These are phyloP conservation scores for Eremobia ochroleuca DNA, from an alignment of 2,888 invertebrate genomes.

Conservation along the genomic window DNA sequence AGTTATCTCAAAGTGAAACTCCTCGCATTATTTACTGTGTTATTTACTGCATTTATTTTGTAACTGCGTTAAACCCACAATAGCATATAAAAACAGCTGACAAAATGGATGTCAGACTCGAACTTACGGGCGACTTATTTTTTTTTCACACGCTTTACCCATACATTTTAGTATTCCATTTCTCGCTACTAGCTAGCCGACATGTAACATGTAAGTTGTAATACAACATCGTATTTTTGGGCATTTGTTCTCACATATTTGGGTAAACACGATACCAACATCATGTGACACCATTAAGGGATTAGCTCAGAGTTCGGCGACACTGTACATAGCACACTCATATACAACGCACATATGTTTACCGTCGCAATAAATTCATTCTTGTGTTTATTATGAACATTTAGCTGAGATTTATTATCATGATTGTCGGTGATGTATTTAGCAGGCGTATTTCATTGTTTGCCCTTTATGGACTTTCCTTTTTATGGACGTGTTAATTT, in stretches of 20 bases:
- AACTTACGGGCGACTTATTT: background rate
- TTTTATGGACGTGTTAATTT: constrained; percentile 34
- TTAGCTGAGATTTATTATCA: constrained; percentile 47
- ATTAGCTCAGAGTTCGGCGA: constrained; percentile 8
- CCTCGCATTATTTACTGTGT: constrained; percentile 28
- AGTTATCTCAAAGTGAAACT: constrained; percentile 33
- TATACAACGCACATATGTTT: constrained; percentile 6
- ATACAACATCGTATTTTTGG: constrained; percentile 7
- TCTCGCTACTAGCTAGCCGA: background rate
- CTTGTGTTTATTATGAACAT: constrained; percentile 48
- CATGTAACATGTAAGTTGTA: constrained; percentile 4
- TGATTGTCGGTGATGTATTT: constrained; percentile 41
- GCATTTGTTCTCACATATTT: constrained; percentile 13
- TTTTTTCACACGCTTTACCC: background rate
- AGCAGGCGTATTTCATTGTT: constrained; percentile 45
- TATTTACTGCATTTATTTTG: constrained; percentile 43
- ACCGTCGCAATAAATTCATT: constrained; percentile 30
- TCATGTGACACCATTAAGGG: background rate
- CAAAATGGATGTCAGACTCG: constrained; percentile 9
- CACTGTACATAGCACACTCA: background rate
- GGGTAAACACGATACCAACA: background rate
- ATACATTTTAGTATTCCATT: constrained; percentile 4
- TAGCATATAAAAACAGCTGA: constrained; percentile 25
- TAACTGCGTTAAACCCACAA: constrained; percentile 39
- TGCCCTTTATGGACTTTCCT: constrained; percentile 9